Conservation (phyloP, 2,888 invertebrate species). For the Balanococcus diminutus region DNA sequence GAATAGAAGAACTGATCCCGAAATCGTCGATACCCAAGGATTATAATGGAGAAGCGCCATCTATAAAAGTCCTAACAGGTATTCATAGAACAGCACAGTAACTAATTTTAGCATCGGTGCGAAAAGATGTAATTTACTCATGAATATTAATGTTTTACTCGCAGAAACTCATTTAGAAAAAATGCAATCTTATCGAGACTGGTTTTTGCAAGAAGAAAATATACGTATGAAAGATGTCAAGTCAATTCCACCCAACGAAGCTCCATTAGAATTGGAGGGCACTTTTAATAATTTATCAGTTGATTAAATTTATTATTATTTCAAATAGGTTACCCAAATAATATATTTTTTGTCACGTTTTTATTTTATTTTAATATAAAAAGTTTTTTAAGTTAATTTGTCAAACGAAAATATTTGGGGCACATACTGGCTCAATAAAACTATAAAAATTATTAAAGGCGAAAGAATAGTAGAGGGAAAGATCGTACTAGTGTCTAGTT, state of each 20-base stretch:
- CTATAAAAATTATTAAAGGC: too few species aligned
- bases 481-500: too few species aligned
- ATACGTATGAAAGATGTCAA: slow-evolving; percentile 58
- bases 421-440: too few species aligned
- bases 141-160: neutral
- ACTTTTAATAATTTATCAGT: slow-evolving; percentile 59
- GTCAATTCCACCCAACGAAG: slow-evolving; percentile 43
- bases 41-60: slow-evolving; percentile 58
- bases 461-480: too few species aligned
- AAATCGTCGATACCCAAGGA: slow-evolving; percentile 58
- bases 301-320: slow-evolving; percentile 57
- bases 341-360: neutral
- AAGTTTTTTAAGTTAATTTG: too few species aligned
- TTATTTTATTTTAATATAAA: neutral
- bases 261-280: slow-evolving; percentile 56
- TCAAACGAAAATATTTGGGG: too few species aligned
- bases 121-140: neutral
- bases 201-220: slow-evolving; percentile 58
- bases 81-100: neutral
- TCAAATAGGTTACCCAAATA: neutral
- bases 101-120: neutral
- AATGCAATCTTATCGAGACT: slow-evolving; percentile 58
- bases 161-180: slow-evolving; percentile 50
- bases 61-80: slow-evolving; percentile 56
- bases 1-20: slow-evolving; percentile 57